phyloP scores from a whole-genome alignment of 2,888 invertebrate species.

The Stomorhina lunata region DNA sequence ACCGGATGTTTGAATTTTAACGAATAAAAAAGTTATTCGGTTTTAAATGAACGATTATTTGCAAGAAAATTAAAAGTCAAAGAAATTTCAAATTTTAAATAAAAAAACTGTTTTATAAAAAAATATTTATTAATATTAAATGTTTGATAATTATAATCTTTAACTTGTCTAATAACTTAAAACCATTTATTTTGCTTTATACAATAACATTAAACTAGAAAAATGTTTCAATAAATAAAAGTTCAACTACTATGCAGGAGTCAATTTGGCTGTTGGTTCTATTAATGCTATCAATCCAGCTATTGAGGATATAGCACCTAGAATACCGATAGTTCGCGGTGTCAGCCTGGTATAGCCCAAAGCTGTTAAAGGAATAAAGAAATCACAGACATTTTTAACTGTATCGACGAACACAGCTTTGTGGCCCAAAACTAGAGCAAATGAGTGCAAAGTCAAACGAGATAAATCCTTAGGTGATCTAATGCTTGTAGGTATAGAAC shows the following conservation, averaged over 20 bases:
- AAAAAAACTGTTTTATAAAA: background rate
- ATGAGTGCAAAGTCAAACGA: constrained; percentile 72
- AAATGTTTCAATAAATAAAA: background rate
- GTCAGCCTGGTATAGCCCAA: constrained; percentile 89
- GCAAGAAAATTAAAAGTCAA: too few species aligned
- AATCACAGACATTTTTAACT: constrained; percentile 91
- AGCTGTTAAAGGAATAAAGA: constrained; percentile 91
- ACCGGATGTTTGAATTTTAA: too few species aligned
- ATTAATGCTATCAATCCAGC: constrained; percentile 89
- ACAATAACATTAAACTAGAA: background rate
- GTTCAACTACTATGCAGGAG: constrained; percentile 80
- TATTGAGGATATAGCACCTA: constrained; percentile 90
- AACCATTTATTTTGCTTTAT: background rate
- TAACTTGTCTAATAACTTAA: background rate
- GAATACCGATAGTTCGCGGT: constrained; percentile 87
- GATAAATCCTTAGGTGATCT: constrained; percentile 71
- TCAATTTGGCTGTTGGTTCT: constrained; percentile 88
- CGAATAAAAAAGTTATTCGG: too few species aligned
- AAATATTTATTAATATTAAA: background rate
- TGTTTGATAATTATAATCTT: background rate
- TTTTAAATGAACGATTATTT: too few species aligned
- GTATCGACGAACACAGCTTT: constrained; percentile 90
- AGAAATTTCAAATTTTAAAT: too few species aligned
- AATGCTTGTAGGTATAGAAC: constrained; percentile 71
- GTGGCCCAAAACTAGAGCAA: constrained; percentile 75